Evolutionary conservation across 2,113 vertebrate species (phyloP).

Genomic region (Sminthopsis crassicaudata): DNA sequence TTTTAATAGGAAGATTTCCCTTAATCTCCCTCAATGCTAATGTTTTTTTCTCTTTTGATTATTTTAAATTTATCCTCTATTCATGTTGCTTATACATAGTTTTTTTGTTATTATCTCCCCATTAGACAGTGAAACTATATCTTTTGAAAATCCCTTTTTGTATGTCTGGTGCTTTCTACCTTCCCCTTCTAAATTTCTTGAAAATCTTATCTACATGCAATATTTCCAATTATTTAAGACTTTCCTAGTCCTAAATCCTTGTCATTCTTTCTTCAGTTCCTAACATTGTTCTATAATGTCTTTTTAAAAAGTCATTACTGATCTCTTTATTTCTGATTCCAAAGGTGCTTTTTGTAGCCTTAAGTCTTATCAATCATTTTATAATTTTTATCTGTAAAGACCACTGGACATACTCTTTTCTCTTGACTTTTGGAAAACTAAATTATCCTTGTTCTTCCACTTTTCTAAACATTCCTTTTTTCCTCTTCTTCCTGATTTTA

Average conservation of each 20-base stretch:
- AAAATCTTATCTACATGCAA: not conserved
- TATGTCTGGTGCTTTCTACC: not conserved
- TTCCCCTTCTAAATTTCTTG: not conserved
- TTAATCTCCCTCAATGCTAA: not conserved
- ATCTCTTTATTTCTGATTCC: not conserved
- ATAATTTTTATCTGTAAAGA: not conserved
- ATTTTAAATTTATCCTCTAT: not conserved
- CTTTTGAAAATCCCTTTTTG: not conserved
- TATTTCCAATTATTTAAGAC: not conserved
- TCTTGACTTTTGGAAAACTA: not conserved
- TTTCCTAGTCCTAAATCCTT: not conserved
- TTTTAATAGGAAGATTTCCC: not conserved
- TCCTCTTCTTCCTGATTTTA: not conserved
- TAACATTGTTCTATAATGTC: not conserved
- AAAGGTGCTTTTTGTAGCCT: not conserved
- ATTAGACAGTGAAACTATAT: not conserved
- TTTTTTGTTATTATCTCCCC: not conserved
- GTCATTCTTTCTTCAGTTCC: not conserved
- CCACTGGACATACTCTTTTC: not conserved
- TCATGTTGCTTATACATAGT: not conserved
- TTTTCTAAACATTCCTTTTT: not conserved
- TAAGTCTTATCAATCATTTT: not conserved
- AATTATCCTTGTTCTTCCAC: not conserved
- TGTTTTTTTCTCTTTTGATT: not conserved
- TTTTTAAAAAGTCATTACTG: not conserved